Evolutionary conservation across 2,797 vertebrate genomes (phyloP), one percentile per base, ranked within the genome.

Genomic region (Phrynocephalus forsythii): DNA sequence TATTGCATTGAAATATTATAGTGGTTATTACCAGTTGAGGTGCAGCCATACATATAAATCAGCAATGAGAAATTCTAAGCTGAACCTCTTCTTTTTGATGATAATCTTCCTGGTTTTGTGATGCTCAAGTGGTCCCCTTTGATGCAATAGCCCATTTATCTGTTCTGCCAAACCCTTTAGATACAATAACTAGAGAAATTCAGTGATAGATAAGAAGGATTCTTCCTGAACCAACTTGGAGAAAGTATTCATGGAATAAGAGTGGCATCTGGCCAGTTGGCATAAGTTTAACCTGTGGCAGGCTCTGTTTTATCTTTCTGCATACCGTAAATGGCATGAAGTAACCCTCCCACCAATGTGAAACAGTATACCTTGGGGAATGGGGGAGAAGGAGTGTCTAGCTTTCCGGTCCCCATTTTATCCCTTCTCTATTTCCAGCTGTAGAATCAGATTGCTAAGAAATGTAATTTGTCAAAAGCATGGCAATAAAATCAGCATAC

Each of bases 261-360:
- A 77, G 0, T 66, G 91, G 82, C 82, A 10, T 2, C 5, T 16
- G 71, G 33, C 82, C 86, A 85, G 33, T 69, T 90, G 1, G 0
- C 79, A 90, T 77, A 81, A 0, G 18, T 81, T 89, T 89, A 87
- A 90, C 90, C 63, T 38, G 72, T 7, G 81, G 4, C 67, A 87
- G n/a, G 52, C 50, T 71, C 72, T 15, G 1, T 0, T 86, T 10
- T 20, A n/a, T 10, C 38, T 28, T 71, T n/a, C 85, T 91, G 73
- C 3, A 76, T 90, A 90, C 8, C 67, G 6, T 79, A 76, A 88
- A 90, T 6, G 13, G 50, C 86, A 38, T 63, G 0, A 5, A 26
- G 71, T 76, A 68, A 76, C 77, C 80, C 76, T 44, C 63, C 73
- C 72, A 76, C 38, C 75, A 50, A 28, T 28, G 22, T 38, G 85